A percentile compares a stretch with the other conserved stretches of the same genome.
phyloP scores from a whole-genome alignment of 2,113 vertebrate genomes.

The Gambusia affinis region DNA sequence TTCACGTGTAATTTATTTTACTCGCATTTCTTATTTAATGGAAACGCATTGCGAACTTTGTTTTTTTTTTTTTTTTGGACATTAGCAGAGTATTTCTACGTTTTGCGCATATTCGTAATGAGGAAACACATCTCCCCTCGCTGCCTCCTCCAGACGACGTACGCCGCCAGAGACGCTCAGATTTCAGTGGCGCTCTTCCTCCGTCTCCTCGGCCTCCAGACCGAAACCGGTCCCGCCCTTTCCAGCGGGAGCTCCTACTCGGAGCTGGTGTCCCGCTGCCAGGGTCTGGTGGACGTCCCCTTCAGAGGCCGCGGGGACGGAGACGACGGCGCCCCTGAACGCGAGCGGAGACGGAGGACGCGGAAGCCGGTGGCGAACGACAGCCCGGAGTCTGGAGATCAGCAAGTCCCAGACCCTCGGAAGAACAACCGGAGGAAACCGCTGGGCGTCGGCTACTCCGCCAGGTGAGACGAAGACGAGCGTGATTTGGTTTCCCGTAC shows the following conservation, averaged over 20 bases:
- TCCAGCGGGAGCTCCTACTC: conserved; percentile 69
- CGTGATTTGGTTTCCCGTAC: too few relatives aligned
- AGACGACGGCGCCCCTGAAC: conserved; percentile 57
- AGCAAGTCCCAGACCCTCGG: conserved; percentile 88
- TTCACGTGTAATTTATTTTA: too few relatives aligned
- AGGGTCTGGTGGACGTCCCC: conserved; percentile 88
- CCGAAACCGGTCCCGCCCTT: conserved; percentile 52
- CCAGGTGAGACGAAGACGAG: conserved; percentile 80
- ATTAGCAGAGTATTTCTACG: too few relatives aligned
- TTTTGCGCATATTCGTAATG: too few relatives aligned
- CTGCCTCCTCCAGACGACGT: conserved; percentile 80
- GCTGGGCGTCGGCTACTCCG: conserved; percentile 90
- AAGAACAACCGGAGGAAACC: conserved; percentile 89
- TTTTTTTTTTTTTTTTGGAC: too few relatives aligned
- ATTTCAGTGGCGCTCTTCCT: conserved; percentile 92
- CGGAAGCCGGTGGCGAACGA: conserved; percentile 62
- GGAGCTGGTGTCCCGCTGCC: conserved; percentile 82
- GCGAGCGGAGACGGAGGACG: conserved; percentile 74
- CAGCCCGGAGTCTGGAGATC: conserved; percentile 77
- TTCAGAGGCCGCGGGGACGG: conserved; percentile 82
- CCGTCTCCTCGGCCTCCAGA: conserved; percentile 82
- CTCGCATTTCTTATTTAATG: too few relatives aligned
- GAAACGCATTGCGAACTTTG: too few relatives aligned
- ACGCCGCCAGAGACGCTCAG: conserved; percentile 94
- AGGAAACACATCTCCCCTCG: neutral